phyloP scores from a whole-genome alignment of 1,140 invertebrate genomes.

The Papilio aristodemus region DNA sequence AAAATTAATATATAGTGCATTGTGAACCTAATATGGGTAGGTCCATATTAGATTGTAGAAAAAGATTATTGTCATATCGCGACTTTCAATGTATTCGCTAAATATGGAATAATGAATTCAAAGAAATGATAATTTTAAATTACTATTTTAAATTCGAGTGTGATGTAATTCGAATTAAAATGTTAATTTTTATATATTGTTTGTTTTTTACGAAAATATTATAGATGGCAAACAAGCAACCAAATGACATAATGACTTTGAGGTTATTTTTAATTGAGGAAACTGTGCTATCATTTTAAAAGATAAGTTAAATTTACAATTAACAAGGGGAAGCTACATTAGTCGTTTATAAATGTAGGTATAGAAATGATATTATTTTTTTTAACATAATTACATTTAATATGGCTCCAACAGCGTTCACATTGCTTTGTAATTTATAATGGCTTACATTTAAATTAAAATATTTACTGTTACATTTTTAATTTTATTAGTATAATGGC shows the following conservation, averaged over 20 bases:
- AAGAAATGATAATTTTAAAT: background rate
- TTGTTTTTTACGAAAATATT: no score
- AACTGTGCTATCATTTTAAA: no score
- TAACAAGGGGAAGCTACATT: no score
- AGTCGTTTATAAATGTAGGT: no score
- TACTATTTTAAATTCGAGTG: background rate
- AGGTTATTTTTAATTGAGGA: no score
- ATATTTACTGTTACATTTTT: constrained; percentile 10
- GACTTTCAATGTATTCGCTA: background rate
- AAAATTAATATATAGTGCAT: constrained; percentile 20
- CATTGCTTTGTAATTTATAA: background rate
- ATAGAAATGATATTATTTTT: background rate
- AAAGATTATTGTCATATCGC: background rate
- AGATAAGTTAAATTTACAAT: no score
- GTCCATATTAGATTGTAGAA: background rate
- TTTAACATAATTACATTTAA: constrained; percentile 1
- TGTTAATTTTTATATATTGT: no score
- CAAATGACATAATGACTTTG: no score
- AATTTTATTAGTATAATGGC: constrained; percentile 16
- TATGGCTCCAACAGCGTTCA: background rate
- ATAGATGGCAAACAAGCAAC: no score
- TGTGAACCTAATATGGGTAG: constrained; percentile 1
- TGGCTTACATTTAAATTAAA: background rate
- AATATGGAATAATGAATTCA: background rate
- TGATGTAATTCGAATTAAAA: background rate